Base-by-base conservation (phyloP, 2,113 vertebrate species). In the Pyxicephalus adspersus region DNA sequence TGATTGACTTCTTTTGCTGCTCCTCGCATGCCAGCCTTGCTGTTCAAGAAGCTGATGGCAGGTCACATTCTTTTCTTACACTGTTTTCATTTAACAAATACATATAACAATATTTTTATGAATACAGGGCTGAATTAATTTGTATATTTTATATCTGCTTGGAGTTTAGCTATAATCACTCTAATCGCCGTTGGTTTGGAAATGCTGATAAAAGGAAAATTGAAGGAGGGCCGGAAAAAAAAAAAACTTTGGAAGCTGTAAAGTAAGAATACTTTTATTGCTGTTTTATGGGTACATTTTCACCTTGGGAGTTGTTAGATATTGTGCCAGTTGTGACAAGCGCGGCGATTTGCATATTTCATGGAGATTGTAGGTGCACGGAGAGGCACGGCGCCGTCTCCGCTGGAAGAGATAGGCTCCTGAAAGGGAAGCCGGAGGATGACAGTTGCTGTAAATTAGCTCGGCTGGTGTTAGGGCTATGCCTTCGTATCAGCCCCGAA, bases 221-320 rank as follows among this genome's bases (percentile, higher is more conserved):
- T 26, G 55, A 81, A 34, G 68, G 64, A 75, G 65, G 38, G 38
- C 31, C 29, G 22, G 34, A 26, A 3, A 85, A 85, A 83, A 84
- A 84, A 86, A 83, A 86, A 85, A 84, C 86, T 87, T 86, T 83
- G 80, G 81, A 84, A 85, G 84, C 79, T 66, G 29, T 87, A 87
- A 89, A 90, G 45, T 76, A 71, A 83, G 88, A 83, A 85, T 77
- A 86, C 84, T 84, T 89, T 88, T 87, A 86, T 85, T 80, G 85
- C 74, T 84, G 83, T 83, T 90, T 88, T 89, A 89, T 87, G 87
- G 87, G 88, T 86, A 86, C 87, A 87, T 87, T 85, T 87, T 84
- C 87, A 85, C 87, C 86, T 83, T 83, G 88, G 89, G 89, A 88
- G 84, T 86, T 88, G 86, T 89, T 88, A 88, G 88, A 85, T 83